Base-by-base conservation (phyloP, 2,888 invertebrate genomes). In the Megaustenia siamemsis region DNA sequence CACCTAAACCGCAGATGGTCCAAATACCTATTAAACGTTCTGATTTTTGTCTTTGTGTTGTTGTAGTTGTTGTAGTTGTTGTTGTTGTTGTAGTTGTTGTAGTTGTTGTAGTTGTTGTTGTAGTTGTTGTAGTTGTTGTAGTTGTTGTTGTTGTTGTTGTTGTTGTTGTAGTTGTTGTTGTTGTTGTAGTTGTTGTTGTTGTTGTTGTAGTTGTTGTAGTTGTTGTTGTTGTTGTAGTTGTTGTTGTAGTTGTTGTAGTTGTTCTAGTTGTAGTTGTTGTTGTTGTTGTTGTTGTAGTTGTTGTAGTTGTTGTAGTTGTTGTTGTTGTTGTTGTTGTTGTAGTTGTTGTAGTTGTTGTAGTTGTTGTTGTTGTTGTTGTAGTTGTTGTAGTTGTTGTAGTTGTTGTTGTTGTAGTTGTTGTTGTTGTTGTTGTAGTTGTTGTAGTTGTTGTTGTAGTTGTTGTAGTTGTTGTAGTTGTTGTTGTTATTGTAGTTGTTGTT, bases 191-290 rank as follows among this genome's bases (percentile, higher is more conserved):
- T 12, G 49, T 49, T 12, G 8, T 49, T 49, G 49, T 49, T 12
- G 49, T 49, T 12, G 49, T 49, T 12, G 49, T 49, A 49, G 49
- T 49, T 8, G 49, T 49, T 18, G 66, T 66, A 66, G 66, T 66
- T 18, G 66, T 66, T 18, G 66, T 66, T 18, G 12, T 24, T 28
- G 66, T 66, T 32, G 73, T 40, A 73, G 73, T 40, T 32, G 40
- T 40, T 32, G 73, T 24, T 32, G 73, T 40, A 73, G 73, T 40
- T 32, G 73, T 40, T 32, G 73, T 40, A 73, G 73, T 40, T 32
- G 73, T 40, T 32, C 32, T 75, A 75, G 75, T 75, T 45, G 75
- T 75, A 75, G 75, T 75, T 45, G 75, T 75, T 45, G 75, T 75
- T 45, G 75, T 75, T 45, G 75, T 75, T 45, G 75, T 69, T 32